A percentile compares a stretch with the other conserved stretches of the same genome.
phyloP scores from a whole-genome alignment of 2,888 invertebrate genomes.

The Nymphalis polychloros region DNA sequence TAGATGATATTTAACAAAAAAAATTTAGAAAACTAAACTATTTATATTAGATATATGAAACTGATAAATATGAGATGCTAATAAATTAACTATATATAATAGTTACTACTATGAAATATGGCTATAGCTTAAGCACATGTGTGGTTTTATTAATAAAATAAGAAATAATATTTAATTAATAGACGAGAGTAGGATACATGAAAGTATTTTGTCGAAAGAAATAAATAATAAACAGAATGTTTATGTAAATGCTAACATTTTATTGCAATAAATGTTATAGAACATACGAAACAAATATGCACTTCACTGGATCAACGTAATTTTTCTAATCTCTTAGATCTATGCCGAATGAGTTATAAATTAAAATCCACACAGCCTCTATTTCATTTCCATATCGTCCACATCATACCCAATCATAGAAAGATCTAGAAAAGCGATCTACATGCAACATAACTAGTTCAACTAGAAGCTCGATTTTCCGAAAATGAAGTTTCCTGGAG shows the following conservation, averaged over 20 bases:
- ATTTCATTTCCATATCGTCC: slow-evolving; percentile 5
- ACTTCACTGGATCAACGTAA: not conserved
- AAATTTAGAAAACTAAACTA: too few relatives aligned
- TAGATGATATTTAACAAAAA: too few relatives aligned
- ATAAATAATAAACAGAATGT: slow-evolving; percentile 7
- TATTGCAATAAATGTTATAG: not conserved
- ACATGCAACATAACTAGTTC: not conserved
- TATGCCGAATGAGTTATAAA: slow-evolving; percentile 3
- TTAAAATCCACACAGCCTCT: not conserved
- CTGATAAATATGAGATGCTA: too few relatives aligned
- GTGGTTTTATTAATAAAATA: too few relatives aligned
- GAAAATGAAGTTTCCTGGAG: slow-evolving; percentile 93
- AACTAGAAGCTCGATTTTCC: slow-evolving; percentile 88
- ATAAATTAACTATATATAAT: too few relatives aligned
- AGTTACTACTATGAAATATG: too few relatives aligned
- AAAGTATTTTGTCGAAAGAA: not conserved
- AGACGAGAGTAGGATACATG: too few relatives aligned
- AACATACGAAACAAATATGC: not conserved
- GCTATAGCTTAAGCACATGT: too few relatives aligned
- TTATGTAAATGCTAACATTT: not conserved
- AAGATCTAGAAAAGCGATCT: not conserved
- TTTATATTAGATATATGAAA: too few relatives aligned
- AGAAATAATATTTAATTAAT: too few relatives aligned
- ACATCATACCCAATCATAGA: not conserved
- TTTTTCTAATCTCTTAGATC: slow-evolving; percentile 2